phyloP scores from a whole-genome alignment of 2,888 invertebrate species.

The Fissipunctia ypsillon region DNA sequence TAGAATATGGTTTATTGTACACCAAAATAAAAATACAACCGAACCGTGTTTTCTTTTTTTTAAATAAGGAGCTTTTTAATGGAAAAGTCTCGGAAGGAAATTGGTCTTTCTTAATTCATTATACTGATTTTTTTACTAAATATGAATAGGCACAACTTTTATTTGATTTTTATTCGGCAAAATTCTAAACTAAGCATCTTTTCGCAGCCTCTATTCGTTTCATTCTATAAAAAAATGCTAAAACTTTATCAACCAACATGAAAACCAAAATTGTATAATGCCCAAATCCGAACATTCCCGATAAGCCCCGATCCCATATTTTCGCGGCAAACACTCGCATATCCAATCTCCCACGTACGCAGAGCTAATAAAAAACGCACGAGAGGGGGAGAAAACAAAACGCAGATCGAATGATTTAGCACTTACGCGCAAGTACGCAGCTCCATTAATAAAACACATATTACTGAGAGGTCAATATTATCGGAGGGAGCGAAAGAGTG shows the following conservation, averaged over 20 bases:
- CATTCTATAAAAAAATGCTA: background rate
- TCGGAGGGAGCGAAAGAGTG: constrained; percentile 55
- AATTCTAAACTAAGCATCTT: background rate
- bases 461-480: constrained; percentile 72
- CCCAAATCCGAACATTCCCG: constrained; percentile 21
- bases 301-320: constrained; percentile 37
- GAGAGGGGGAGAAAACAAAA: constrained; percentile 61
- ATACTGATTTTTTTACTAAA: no score
- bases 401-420: constrained; percentile 72
- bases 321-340: constrained; percentile 43
- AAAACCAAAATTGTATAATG: constrained; percentile 1
- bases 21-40: no score
- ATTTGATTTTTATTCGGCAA: background rate
- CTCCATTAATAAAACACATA: constrained; percentile 79
- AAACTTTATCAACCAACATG: background rate
- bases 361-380: constrained; percentile 62
- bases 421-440: constrained; percentile 69
- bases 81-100: background rate
- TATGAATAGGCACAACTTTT: background rate
- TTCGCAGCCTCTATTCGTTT: background rate
- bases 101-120: background rate
- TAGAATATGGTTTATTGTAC: background rate
- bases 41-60: background rate
- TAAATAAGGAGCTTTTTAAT: background rate
- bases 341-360: constrained; percentile 56